Base-by-base conservation (phyloP, 2,797 vertebrate genomes). In the Danionella dracula region DNA sequence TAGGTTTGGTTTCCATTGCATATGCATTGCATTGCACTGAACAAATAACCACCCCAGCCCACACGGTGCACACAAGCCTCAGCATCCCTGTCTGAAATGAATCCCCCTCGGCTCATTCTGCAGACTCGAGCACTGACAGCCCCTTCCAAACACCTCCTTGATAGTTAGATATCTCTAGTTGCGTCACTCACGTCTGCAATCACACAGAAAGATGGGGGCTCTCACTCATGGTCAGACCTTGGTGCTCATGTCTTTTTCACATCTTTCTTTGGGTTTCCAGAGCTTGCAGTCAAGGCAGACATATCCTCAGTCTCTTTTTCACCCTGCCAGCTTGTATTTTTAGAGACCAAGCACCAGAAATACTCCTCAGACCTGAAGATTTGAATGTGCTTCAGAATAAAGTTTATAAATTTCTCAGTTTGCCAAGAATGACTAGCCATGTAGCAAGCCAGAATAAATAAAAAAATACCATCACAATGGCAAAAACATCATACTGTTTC, bases 241-340 rank as follows among this genome's bases (percentile, higher is more conserved):
- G 2, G 68, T 54, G 70, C 72, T 81, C 79, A 75, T 83, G 74
- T 84, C 83, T 82, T 76, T 70, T 69, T 81, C 71, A 76, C 74
- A 81, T 79, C 80, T 79, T 66, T 79, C 76, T 77, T 34, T 70
- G 37, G 70, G 71, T 78, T 79, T 81, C 75, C 44, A 11, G 16
- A 71, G 66, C 66, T 69, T 71, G 41, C 74, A 15, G 5, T 73
- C 63, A 40, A 63, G 65, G 69, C 42, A 71, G 63, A 71, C 69
- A 68, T 79, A 45, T 59, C 48, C 51, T 57, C 76, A 78, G 74
- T 78, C 80, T n/a, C n/a, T n/a, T n/a, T n/a, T n/a, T n/a, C n/a
- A n/a, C n/a, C n/a, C n/a, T 78, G 80, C 76, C 65, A 40, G 49
- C 11, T 66, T 74, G 71, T 90, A 89, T 89, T 88, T 89, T 87